These are phyloP conservation scores for Amphiura filiformis DNA, from an alignment of 35 echinoderm and acorn worm genomes.

Conservation along the genomic window DNA sequence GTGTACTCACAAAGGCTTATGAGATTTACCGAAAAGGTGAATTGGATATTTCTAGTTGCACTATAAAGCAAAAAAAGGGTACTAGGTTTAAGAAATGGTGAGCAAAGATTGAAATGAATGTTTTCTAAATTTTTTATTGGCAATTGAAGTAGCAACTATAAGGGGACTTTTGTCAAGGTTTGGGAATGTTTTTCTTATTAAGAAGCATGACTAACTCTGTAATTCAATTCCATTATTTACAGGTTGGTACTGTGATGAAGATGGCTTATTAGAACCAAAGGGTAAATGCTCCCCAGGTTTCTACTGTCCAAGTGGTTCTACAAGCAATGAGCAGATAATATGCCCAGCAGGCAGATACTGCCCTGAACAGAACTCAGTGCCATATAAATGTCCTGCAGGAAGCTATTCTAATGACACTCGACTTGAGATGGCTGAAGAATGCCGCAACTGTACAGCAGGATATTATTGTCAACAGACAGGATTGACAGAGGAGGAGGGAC, in stretches of 20 bases:
- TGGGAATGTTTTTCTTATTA: too few species aligned
- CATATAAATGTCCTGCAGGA: conserved; percentile 65
- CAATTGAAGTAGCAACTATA: too few species aligned
- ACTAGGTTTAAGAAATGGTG: too few species aligned
- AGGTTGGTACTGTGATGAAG: conserved; percentile 79
- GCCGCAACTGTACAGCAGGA: conserved; percentile 81
- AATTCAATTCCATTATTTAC: background rate
- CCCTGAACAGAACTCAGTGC: conserved; percentile 62
- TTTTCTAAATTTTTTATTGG: too few species aligned
- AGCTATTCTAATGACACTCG: conserved; percentile 89
- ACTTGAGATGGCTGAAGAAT: conserved; percentile 55
- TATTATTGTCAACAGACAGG: conserved; percentile 91
- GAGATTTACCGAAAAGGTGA: too few species aligned
- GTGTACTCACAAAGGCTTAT: too few species aligned
- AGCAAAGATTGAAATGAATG: too few species aligned
- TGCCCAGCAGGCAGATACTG: conserved; percentile 88
- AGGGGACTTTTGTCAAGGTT: too few species aligned
- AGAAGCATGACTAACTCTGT: too few species aligned
- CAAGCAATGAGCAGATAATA: conserved; percentile 63
- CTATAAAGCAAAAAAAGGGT: too few species aligned
- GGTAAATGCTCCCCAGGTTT: conserved; percentile 67
- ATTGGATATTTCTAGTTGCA: too few species aligned
- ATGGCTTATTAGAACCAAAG: conserved; percentile 57
- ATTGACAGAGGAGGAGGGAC: conserved; percentile 64
- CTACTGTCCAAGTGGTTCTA: conserved; percentile 76